Evolutionary conservation across 1,140 invertebrate genomes (phyloP), one percentile per base, ranked within the genome.

Genomic region (Drosophila ficusphila): DNA sequence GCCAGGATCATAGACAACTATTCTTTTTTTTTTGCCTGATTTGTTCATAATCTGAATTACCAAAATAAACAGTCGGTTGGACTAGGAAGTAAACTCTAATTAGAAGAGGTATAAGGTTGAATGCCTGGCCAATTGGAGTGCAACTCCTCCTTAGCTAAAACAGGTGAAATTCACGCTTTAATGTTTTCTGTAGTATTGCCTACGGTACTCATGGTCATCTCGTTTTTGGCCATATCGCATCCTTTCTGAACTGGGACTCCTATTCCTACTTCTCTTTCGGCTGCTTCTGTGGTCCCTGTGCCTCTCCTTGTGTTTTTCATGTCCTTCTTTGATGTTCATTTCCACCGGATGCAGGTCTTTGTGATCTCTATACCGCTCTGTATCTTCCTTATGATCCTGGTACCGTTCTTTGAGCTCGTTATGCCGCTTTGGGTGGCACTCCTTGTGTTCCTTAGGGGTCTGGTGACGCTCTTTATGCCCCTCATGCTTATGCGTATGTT

Each of bases 21-120:
- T 36, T 49, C 38, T 38, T 48, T 70, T 47, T 61, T 49, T 53
- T 48, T 39, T 48, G 54, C 39, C 70, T 44, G 47, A 44, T 51
- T 67, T 76, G 56, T 69, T 69, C 38, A 60, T 27, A 18, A 62
- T 39, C 60, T 36, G 42, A 46, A 38, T 21, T 21, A 34, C 23
- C 56, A 6, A 41, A 64, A 61, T 64, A 64, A 47, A 64, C 29
- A 27, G 48, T 23, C 54, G 25, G 21, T 25, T 29, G 19, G 8
- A 60, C 8, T 11, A 36, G 36, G 19, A 57, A 23, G 23, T n/a
- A n/a, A 31, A n/a, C 4, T 14, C 12, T 16, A 16, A 25, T n/a
- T n/a, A n/a, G n/a, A n/a, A n/a, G n/a, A n/a, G n/a, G n/a, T n/a
- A n/a, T n/a, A n/a, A n/a, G n/a, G n/a, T n/a, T n/a, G n/a, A n/a